Base-by-base conservation (phyloP, 2,888 invertebrate species). In the Drosophila emarginata region DNA sequence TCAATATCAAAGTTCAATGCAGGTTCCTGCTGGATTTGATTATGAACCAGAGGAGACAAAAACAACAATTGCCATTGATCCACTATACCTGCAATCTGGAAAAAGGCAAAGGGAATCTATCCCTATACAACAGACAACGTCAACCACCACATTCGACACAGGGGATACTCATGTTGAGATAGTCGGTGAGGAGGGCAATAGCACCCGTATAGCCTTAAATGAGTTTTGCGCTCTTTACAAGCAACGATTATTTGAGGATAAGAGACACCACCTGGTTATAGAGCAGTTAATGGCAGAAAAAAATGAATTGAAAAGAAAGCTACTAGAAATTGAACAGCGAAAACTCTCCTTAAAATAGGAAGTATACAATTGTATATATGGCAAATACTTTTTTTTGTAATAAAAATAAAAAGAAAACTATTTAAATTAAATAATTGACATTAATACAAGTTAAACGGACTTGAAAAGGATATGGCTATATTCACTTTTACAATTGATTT, bases 261-360 rank as follows among this genome's bases (percentile, higher is more conserved):
- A 79, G 32, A 60, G 82, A 4, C 82, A 82, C 12, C 83, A 82
- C 7, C 18, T 69, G n/a, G 86, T 63, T 26, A 64, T 82, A 4
- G 82, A 82, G 26, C 70, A 86, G 40, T 40, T 82, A 32, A 74
- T 83, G 77, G 56, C 79, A 7, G 86, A 82, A 14, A 82, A 82
- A 59, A 72, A 71, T 32, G 86, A 83, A 37, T 28, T 82, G 11
- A 82, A 83, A 12, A 75, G 72, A 23, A 78, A 82, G 65, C 64
- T 77, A 1, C 56, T 82, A 18, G 83, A 82, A 67, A 77, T 82
- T n/a, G 86, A 82, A 28, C 82, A 83, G 52, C 54, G 69, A 4
- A 82, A 86, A 40, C 52, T 83, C n/a, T 75, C 71, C 5, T 50
- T 80, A 1, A 80, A 80, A 67, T 85, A 45, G 21, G 1, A 45